phyloP scores from a whole-genome alignment of 2,113 vertebrate genomes.

The Epinephelus moara region DNA sequence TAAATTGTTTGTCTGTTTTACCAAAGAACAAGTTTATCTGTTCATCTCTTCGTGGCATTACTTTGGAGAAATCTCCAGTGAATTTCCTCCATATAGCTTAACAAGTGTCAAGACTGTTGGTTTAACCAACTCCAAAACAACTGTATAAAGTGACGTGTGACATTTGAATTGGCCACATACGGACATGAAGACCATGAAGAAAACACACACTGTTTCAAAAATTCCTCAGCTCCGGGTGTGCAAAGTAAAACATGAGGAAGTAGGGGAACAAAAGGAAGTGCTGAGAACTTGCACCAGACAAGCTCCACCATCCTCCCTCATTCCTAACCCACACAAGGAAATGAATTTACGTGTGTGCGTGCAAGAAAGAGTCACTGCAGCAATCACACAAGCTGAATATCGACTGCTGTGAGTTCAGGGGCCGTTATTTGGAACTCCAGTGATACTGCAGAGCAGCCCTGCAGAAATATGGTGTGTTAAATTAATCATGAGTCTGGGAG shows the following conservation, averaged over 20 bases:
- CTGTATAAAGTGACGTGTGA: too few relatives aligned
- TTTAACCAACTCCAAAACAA: too few relatives aligned
- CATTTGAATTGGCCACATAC: too few relatives aligned
- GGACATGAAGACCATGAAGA: background rate
- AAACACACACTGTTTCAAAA: background rate
- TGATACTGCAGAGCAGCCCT: constrained; percentile 25
- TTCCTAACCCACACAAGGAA: constrained; percentile 45
- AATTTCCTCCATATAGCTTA: background rate
- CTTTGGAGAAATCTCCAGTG: background rate
- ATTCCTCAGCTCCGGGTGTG: background rate
- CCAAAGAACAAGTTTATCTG: constrained; percentile 41
- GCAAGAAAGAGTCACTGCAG: too few relatives aligned
- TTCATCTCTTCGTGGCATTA: background rate
- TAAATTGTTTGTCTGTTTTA: background rate
- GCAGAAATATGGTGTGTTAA: constrained; percentile 39
- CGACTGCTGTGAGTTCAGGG: constrained; percentile 13
- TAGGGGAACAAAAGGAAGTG: constrained; percentile 36
- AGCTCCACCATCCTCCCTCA: constrained; percentile 13
- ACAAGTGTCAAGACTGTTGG: too few relatives aligned
- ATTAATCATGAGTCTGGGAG: constrained; percentile 44
- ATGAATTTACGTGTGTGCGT: background rate
- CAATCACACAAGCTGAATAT: background rate
- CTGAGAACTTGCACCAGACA: background rate
- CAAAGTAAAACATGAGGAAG: constrained; percentile 54
- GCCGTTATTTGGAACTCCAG: background rate